Conservation (phyloP, 37 sponge, comb jelly and placozoan genomes). For the Corticium candelabrum region DNA sequence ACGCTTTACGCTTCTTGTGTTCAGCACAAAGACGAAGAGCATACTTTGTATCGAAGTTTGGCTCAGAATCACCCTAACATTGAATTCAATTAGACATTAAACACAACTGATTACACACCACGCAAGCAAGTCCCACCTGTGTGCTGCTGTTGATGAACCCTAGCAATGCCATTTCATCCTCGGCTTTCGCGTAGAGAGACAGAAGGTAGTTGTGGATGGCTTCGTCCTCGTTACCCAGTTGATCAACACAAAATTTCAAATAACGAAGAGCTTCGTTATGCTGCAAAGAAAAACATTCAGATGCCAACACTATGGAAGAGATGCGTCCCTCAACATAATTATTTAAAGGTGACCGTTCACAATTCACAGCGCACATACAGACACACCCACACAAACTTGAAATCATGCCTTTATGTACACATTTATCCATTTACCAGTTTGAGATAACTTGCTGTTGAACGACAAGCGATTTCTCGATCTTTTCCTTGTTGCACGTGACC, state of each 20-base stretch:
- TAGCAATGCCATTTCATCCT: slow-evolving; percentile 38
- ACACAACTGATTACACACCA: neutral
- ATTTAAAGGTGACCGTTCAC: no score
- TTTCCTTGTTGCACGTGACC: no score
- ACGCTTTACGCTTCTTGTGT: slow-evolving; percentile 48
- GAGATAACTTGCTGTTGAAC: no score
- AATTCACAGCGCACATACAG: no score
- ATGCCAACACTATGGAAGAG: neutral
- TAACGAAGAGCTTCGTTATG: slow-evolving; percentile 59
- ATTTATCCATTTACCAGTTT: no score
- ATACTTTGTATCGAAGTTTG: slow-evolving; percentile 71
- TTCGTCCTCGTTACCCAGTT: slow-evolving; percentile 34
- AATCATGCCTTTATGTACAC: no score
- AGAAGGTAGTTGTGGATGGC: slow-evolving; percentile 93
- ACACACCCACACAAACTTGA: no score
- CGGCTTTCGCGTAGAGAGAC: slow-evolving; percentile 62
- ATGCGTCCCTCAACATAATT: neutral
- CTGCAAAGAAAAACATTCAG: slow-evolving; percentile 18
- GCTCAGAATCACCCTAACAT: no score
- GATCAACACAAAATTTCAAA: slow-evolving; percentile 79
- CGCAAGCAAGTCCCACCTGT: neutral
- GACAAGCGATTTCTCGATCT: no score
- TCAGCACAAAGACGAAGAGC: slow-evolving; percentile 89
- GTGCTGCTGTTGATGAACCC: slow-evolving; percentile 41
- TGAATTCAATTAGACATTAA: no score